phyloP scores from a whole-genome alignment of 2,888 invertebrate species.

The Drosophila picticornis region DNA sequence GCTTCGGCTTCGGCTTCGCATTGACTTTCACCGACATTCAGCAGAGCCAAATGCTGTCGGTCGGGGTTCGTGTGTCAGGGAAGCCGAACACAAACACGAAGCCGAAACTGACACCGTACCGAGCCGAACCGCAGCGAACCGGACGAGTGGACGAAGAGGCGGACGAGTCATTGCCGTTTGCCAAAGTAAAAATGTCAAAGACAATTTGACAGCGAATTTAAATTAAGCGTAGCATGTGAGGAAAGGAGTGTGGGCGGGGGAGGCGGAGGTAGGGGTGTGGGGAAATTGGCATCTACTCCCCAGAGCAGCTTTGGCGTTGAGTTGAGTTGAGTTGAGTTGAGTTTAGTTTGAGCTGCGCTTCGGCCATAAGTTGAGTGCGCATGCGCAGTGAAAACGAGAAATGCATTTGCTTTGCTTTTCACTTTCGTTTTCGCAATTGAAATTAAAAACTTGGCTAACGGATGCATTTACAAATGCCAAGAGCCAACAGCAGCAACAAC shows the following conservation, averaged over 20 bases:
- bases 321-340: slow-evolving; percentile 29
- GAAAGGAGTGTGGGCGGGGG: neutral
- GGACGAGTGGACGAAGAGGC: neutral
- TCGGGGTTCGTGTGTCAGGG: slow-evolving; percentile 33
- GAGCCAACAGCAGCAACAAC: slow-evolving; percentile 22
- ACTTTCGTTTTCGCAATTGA: slow-evolving; percentile 78
- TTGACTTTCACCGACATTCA: slow-evolving; percentile 77
- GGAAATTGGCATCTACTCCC: slow-evolving; percentile 4
- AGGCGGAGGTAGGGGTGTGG: neutral
- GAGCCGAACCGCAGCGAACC: neutral
- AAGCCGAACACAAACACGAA: slow-evolving; percentile 9
- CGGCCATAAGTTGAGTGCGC: slow-evolving; percentile 72
- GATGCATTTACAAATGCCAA: slow-evolving; percentile 73
- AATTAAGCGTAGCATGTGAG: slow-evolving; percentile 40
- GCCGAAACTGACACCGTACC: neutral
- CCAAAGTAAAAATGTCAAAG: slow-evolving; percentile 70
- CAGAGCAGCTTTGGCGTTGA: neutral
- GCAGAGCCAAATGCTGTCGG: slow-evolving; percentile 36
- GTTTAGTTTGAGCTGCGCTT: slow-evolving; percentile 38
- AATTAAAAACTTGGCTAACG: slow-evolving; percentile 80
- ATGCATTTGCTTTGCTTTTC: slow-evolving; percentile 74
- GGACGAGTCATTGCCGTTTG: slow-evolving; percentile 33
- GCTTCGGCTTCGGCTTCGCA: slow-evolving; percentile 57
- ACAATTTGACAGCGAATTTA: slow-evolving; percentile 72
- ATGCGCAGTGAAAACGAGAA: slow-evolving; percentile 74